Base-by-base conservation (phyloP, 2,888 invertebrate species). In the Baronia brevicornis region DNA sequence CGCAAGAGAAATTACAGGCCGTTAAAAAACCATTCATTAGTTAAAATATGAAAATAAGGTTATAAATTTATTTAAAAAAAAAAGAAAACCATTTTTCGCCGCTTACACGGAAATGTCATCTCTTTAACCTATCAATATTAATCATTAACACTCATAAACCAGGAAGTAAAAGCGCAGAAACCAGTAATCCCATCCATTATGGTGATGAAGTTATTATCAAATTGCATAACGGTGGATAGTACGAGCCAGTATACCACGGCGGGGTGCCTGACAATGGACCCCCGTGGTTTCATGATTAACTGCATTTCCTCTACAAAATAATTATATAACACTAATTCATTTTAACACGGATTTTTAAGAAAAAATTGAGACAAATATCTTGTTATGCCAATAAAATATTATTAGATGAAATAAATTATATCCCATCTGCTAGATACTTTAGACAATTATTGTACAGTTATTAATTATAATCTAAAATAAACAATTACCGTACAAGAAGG, bases 241-340 rank as follows among this genome's bases (percentile, higher is more conserved):
- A 25, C 29, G 26, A 21, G 29, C 26, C 25, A 31, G 22, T 19
- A 27, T 21, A 15, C 22, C 60, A 24, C 68, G n/a, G 42, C 62
- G 60, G 70, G 71, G 56, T 38, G 60, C 59, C 63, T 51, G 46
- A 51, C 48, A 55, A 42, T 50, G 42, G 41, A 45, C 44, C 60
- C 59, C 57, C 46, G 50, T 48, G 24, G 61, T 36, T 42, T 44
- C 45, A 45, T 36, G 48, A 57, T 55, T 54, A 56, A 62, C 51
- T 45, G 51, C 54, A 52, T 57, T 56, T 60, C 46, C 58, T 52
- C 51, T 53, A 69, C 64, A 54, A 64, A 69, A 64, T 69, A 61
- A 69, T 69, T 64, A 61, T 44, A 44, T 39, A 14, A 14, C 25
- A 30, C 27, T 42, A 32, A 37, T 34, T 42, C 41, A 42, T 37